Conservation (phyloP, 2,113 vertebrate species). For the Eulacestoma nigropectus region DNA sequence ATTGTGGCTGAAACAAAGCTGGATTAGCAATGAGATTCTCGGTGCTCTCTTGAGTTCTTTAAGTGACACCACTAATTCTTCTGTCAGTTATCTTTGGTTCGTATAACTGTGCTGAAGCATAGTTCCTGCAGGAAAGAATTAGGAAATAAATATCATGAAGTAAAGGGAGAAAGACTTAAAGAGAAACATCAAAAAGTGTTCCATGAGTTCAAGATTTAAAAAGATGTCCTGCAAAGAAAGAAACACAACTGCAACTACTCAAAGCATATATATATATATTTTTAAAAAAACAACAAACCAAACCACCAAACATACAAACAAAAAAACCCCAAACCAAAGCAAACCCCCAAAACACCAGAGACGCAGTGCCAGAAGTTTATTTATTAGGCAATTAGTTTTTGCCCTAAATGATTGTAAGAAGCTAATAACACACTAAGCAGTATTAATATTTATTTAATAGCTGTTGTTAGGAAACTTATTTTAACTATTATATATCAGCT, state of each 20-base stretch:
- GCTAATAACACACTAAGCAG: background rate
- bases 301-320: background rate
- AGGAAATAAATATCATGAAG: background rate
- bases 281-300: background rate
- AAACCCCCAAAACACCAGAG: background rate
- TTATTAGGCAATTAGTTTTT: background rate
- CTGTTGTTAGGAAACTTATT: background rate
- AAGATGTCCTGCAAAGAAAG: background rate
- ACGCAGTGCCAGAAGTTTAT: background rate
- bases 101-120: background rate
- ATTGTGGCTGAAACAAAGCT: background rate
- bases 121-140: background rate
- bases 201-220: background rate
- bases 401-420: background rate
- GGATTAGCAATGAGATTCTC: background rate
- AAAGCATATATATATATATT: rapidly evolving
- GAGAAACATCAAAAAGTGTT: background rate
- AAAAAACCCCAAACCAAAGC: background rate
- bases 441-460: background rate
- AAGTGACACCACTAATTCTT: background rate
- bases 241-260: background rate
- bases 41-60: background rate
- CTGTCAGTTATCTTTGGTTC: background rate
- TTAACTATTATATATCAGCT: background rate
- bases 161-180: background rate